Conservation (phyloP, 2,797 vertebrate species). For the Pangasius mekongensis region DNA sequence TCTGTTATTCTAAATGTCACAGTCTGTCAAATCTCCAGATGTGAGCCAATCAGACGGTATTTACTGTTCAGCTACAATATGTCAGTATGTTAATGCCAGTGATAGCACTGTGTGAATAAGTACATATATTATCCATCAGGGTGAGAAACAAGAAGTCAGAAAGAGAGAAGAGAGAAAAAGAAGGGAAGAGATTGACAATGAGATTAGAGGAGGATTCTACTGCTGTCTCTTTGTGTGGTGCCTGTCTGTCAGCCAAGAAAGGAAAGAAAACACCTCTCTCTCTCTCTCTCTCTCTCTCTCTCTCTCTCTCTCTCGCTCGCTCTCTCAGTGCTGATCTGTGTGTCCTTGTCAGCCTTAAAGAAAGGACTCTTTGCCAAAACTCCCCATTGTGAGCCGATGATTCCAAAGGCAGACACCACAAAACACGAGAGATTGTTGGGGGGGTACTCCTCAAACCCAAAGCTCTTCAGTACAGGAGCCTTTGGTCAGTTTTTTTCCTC, state of each 20-base stretch:
- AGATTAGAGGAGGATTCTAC: conserved; percentile 57
- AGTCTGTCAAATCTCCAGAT: conserved; percentile 36
- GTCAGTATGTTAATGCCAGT: conserved; percentile 50
- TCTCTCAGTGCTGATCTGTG: conserved; percentile 38
- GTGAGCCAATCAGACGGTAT: conserved; percentile 45
- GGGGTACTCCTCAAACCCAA: conserved; percentile 15
- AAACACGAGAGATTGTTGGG: conserved; percentile 29
- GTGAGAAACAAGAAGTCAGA: conserved; percentile 30
- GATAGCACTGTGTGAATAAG: conserved; percentile 50
- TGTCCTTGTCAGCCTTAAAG: conserved; percentile 60
- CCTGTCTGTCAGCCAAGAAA: conserved; percentile 55
- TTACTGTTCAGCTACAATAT: conserved; percentile 46
- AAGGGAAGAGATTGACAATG: conserved; percentile 52
- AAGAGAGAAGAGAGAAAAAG: conserved; percentile 31
- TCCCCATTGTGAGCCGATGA: conserved; percentile 48
- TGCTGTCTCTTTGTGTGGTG: conserved; percentile 56
- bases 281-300: conserved; percentile 44
- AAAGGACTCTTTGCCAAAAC: conserved; percentile 58
- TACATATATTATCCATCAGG: conserved; percentile 48
- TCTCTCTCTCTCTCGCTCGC: conserved; percentile 15
- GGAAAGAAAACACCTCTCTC: conserved; percentile 38
- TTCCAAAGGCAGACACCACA: conserved; percentile 42
- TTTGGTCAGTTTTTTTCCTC: conserved; percentile 9
- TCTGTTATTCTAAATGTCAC: conserved; percentile 45
- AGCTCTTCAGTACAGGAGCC: conserved; percentile 5